Conservation (phyloP, 2,888 invertebrate species). For the Trisateles emortualis region DNA sequence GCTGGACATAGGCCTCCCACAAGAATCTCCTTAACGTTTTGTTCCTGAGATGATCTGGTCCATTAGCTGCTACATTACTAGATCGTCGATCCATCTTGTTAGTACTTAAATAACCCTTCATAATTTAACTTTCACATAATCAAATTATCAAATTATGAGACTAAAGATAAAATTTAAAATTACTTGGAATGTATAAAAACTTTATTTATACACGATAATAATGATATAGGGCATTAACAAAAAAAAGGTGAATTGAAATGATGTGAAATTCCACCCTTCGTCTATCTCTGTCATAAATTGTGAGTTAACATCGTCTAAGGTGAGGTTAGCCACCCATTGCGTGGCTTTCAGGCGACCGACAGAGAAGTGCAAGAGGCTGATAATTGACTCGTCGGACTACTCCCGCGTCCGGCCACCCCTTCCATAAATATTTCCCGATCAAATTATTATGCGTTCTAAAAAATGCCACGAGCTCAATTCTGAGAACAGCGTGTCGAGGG, state of each 20-base stretch:
- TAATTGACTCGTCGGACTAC: slow-evolving; percentile 83
- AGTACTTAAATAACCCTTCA: slow-evolving; percentile 6
- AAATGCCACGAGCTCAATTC: slow-evolving; percentile 83
- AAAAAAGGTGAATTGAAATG: slow-evolving; percentile 60
- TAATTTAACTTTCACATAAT: slow-evolving; percentile 23
- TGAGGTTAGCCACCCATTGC: slow-evolving; percentile 76
- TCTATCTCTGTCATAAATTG: slow-evolving; percentile 77
- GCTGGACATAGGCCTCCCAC: too few species aligned
- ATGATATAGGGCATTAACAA: slow-evolving; percentile 50
- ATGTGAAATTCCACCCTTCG: slow-evolving; percentile 74
- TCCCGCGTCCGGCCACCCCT: slow-evolving; percentile 80
- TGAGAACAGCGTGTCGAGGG: slow-evolving; percentile 76
- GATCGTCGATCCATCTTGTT: too few species aligned
- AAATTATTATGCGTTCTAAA: slow-evolving; percentile 85
- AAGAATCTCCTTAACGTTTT: too few species aligned
- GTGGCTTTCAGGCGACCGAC: slow-evolving; percentile 72
- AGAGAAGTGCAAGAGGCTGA: slow-evolving; percentile 62
- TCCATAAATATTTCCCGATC: slow-evolving; percentile 87
- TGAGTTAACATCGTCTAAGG: slow-evolving; percentile 65
- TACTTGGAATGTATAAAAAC: slow-evolving; percentile 45
- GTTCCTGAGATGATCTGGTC: too few species aligned
- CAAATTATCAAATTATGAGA: slow-evolving; percentile 22
- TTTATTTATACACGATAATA: slow-evolving; percentile 54
- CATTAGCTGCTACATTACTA: too few species aligned
- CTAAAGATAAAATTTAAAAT: slow-evolving; percentile 26